Conservation (phyloP, 2,113 vertebrate species). For the Corydoras maculifer region DNA sequence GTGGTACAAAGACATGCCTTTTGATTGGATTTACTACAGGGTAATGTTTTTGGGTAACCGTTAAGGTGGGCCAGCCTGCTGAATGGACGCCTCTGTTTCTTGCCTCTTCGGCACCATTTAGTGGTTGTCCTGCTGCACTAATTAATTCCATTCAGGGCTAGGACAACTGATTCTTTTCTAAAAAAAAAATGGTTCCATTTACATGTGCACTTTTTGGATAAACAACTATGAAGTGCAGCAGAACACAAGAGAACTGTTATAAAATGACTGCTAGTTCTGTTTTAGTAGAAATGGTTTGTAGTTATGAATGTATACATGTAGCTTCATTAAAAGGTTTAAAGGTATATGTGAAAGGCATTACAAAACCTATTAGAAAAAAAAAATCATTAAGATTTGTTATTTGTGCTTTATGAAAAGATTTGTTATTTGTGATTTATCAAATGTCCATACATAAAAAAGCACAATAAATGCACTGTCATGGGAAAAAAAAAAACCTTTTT, state of each 20-base stretch:
- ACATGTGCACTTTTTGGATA: not conserved
- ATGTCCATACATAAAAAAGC: too few relatives aligned
- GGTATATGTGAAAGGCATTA: too few relatives aligned
- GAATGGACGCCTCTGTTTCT: constrained; percentile 42
- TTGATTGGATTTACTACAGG: constrained; percentile 33
- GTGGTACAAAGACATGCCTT: constrained; percentile 27
- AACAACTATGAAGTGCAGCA: not conserved
- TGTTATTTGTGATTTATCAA: too few relatives aligned
- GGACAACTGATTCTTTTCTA: not conserved
- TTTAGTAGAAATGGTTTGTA: not conserved
- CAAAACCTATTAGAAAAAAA: too few relatives aligned
- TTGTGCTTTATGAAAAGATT: too few relatives aligned
- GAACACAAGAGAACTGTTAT: not conserved
- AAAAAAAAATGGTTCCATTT: constrained; percentile 9
- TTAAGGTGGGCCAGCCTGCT: constrained; percentile 24
- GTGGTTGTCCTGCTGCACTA: constrained; percentile 18
- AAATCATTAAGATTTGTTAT: too few relatives aligned
- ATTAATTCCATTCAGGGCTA: constrained; percentile 35
- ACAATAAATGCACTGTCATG: not conserved
- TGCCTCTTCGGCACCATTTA: constrained; percentile 2
- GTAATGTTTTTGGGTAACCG: constrained; percentile 33
- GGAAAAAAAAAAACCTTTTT: not conserved
- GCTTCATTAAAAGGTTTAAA: not conserved
- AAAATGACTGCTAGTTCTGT: not conserved
- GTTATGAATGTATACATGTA: not conserved